Conservation (phyloP, 2,888 invertebrate species). For the Andricus curvator region DNA sequence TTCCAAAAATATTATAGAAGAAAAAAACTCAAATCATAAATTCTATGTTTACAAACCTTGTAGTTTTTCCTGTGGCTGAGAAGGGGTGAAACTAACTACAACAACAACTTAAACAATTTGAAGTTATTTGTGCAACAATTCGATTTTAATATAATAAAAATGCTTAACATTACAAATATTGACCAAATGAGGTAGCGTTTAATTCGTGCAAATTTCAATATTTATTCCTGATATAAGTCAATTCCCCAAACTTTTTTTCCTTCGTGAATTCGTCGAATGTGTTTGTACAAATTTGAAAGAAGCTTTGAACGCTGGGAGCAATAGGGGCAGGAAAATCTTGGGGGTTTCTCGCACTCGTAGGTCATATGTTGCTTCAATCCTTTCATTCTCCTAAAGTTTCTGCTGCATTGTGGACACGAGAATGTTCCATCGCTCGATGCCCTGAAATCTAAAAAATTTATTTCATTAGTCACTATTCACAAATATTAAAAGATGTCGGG, state of each 20-base stretch:
- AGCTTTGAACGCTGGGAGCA: slow-evolving; percentile 73
- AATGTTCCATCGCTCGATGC: not conserved
- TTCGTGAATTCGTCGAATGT: slow-evolving; percentile 70
- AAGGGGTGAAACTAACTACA: not conserved
- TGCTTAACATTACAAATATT: not conserved
- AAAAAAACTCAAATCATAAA: too few relatives aligned
- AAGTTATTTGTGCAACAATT: not conserved
- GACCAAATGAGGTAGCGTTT: not conserved
- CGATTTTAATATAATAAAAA: not conserved
- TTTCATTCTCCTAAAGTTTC: slow-evolving; percentile 25
- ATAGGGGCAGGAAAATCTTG: slow-evolving; percentile 75
- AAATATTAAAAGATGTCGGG: not conserved
- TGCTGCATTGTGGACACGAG: slow-evolving; percentile 15
- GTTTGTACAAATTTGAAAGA: slow-evolving; percentile 74
- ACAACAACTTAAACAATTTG: not conserved
- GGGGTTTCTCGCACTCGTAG: slow-evolving; percentile 76
- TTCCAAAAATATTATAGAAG: too few relatives aligned
- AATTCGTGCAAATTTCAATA: not conserved
- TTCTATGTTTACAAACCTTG: too few relatives aligned
- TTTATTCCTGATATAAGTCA: slow-evolving; percentile 26
- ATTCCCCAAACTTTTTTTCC: slow-evolving; percentile 46
- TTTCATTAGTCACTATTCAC: not conserved
- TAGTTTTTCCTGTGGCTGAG: not conserved
- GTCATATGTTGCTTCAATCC: slow-evolving; percentile 51
- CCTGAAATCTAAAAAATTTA: slow-evolving; percentile 20